Percentiles rank a stretch among this genome's conserved stretches.
phyloP scores from a whole-genome alignment of 2,113 vertebrate genomes.

The Onychorhynchus coronatus region DNA sequence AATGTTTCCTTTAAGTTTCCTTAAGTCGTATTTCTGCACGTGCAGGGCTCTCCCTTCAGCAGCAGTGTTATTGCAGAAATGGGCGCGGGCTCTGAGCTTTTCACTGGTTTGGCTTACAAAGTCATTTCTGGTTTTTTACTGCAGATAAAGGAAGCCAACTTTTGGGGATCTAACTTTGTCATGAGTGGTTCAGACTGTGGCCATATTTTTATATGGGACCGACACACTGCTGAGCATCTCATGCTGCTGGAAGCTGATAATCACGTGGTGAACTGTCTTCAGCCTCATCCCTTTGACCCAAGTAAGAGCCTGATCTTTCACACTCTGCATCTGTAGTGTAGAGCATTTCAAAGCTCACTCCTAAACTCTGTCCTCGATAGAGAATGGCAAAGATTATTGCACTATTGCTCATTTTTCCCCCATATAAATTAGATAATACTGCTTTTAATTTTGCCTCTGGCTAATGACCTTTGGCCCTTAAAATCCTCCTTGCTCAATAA shows the following conservation, averaged over 20 bases:
- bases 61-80: background rate
- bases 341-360: background rate
- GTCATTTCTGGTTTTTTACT: background rate
- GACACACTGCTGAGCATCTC: conserved; percentile 91
- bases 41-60: background rate
- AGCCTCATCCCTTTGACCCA: conserved; percentile 96
- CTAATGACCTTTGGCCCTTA: background rate
- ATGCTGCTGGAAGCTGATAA: conserved; percentile 99
- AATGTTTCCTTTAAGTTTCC: background rate
- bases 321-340: background rate
- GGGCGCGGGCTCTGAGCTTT: background rate
- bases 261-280: conserved; percentile 97
- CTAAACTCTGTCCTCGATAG: background rate
- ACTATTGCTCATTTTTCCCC: background rate
- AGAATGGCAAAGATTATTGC: background rate
- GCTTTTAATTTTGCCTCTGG: background rate
- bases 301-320: conserved; percentile 76
- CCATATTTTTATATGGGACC: conserved; percentile 98
- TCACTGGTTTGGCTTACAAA: background rate
- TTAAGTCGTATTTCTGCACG: background rate
- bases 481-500: background rate
- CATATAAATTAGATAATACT: background rate
- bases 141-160: conserved; percentile 97
- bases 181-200: conserved; percentile 98
- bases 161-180: conserved; percentile 98